Percentiles rank a stretch among this genome's conserved stretches.
Conservation (phyloP, 1,140 invertebrate species). For the Eupristina koningsbergeri region DNA sequence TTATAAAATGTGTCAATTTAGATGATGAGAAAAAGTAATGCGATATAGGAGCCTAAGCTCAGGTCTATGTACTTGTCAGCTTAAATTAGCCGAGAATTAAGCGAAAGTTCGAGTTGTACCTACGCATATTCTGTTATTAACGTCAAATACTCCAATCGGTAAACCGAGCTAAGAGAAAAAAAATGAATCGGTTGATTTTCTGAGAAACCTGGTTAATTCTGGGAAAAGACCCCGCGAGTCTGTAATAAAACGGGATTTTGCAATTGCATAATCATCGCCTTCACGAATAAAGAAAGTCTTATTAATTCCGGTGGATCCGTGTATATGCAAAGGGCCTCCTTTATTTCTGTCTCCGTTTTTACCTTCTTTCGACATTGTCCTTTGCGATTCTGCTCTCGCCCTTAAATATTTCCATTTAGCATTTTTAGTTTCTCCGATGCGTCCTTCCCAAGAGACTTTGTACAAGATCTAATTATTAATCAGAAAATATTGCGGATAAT, state of each 20-base stretch:
- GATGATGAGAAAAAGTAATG: not conserved
- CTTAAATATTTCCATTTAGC: not conserved
- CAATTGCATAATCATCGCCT: conserved; percentile 41
- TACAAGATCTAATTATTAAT: too few relatives aligned
- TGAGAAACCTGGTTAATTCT: not conserved
- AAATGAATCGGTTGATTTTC: not conserved
- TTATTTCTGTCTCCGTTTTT: conserved; percentile 16
- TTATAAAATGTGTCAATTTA: too few relatives aligned
- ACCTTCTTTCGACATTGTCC: not conserved
- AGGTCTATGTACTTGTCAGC: not conserved
- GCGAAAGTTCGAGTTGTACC: not conserved
- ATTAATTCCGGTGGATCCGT: conserved; percentile 44
- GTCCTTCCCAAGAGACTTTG: too few relatives aligned
- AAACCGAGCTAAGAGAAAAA: not conserved
- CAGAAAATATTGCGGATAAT: too few relatives aligned
- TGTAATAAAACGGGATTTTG: conserved; percentile 38
- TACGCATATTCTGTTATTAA: not conserved
- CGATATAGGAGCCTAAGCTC: not conserved
- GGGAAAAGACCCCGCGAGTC: not conserved
- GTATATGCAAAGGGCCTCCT: conserved; percentile 55
- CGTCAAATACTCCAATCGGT: not conserved
- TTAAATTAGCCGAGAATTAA: not conserved
- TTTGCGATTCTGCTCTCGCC: not conserved
- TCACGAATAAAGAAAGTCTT: conserved; percentile 10
- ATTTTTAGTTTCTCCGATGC: not conserved